A percentile compares a stretch with the other conserved stretches of the same genome.
Evolutionary conservation across 2,888 invertebrate species (phyloP).

Genomic region (Congeria kusceri): DNA sequence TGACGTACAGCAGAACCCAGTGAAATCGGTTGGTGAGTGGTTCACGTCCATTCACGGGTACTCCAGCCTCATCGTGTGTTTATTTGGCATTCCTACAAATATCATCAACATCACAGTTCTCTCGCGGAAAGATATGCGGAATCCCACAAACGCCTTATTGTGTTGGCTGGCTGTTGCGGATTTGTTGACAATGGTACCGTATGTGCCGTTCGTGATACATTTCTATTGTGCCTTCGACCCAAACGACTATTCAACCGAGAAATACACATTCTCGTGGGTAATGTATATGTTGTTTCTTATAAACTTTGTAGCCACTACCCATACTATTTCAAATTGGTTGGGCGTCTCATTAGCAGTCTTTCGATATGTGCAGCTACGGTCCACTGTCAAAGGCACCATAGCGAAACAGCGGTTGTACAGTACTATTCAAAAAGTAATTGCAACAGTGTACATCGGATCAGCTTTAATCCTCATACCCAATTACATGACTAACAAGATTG

Average conservation of each 20-base stretch:
- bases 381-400: conserved; percentile 73
- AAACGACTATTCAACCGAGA: conserved; percentile 68
- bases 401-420: conserved; percentile 71
- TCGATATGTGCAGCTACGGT: conserved; percentile 88
- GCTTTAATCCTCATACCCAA: conserved; percentile 93
- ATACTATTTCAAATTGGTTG: conserved; percentile 96
- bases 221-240: conserved; percentile 79
- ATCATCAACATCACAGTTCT: conserved; percentile 96
- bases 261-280: conserved; percentile 83
- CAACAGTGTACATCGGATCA: conserved; percentile 93
- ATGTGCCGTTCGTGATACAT: conserved; percentile 95
- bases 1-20: no score
- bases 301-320: conserved; percentile 94
- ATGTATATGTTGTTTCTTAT: conserved; percentile 90
- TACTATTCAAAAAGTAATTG: conserved; percentile 75
- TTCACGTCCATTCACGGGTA: no score
- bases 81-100: conserved; percentile 95
- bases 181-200: conserved; percentile 94
- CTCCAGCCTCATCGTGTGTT: conserved; percentile 93
- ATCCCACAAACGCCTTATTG: conserved; percentile 95
- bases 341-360: conserved; percentile 96
- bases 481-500: conserved; percentile 92
- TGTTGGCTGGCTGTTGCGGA: conserved; percentile 95
- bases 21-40: no score
- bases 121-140: conserved; percentile 92